Percentiles rank a stretch among this genome's conserved stretches.
Conservation (phyloP, 1,140 invertebrate genomes). For the Eriocheir sinensis region DNA sequence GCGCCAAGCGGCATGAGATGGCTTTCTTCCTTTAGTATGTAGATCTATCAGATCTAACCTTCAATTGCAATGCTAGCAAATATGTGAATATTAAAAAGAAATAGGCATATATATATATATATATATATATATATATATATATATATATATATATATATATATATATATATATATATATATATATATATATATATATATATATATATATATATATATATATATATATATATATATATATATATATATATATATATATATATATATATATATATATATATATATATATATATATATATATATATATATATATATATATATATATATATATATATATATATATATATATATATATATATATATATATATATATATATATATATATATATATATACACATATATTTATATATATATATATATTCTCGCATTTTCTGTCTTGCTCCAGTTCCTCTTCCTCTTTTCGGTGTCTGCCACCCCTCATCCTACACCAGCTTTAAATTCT, state of each 20-base stretch:
- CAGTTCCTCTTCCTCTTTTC: no score
- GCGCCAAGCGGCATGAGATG: no score
- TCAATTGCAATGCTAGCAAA: no score
- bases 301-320: slow-evolving; percentile 61
- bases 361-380: slow-evolving; percentile 44
- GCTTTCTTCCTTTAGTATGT: no score
- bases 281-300: slow-evolving; percentile 61
- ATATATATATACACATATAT: slow-evolving; percentile 59
- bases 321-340: slow-evolving; percentile 61
- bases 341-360: slow-evolving; percentile 55
- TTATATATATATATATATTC: slow-evolving; percentile 24
- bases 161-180: no score
- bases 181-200: not conserved
- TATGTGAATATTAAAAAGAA: no score
- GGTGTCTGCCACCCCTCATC: no score
- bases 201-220: not conserved
- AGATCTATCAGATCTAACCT: no score
- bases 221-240: not conserved
- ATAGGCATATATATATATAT: no score
- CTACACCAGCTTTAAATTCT: no score
- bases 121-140: no score
- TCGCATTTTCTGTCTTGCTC: not conserved
- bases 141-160: no score
- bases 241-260: slow-evolving; percentile 25
- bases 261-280: slow-evolving; percentile 62